Evolutionary conservation across 1,140 invertebrate genomes (phyloP).

Genomic region (Diorhabda elongata): DNA sequence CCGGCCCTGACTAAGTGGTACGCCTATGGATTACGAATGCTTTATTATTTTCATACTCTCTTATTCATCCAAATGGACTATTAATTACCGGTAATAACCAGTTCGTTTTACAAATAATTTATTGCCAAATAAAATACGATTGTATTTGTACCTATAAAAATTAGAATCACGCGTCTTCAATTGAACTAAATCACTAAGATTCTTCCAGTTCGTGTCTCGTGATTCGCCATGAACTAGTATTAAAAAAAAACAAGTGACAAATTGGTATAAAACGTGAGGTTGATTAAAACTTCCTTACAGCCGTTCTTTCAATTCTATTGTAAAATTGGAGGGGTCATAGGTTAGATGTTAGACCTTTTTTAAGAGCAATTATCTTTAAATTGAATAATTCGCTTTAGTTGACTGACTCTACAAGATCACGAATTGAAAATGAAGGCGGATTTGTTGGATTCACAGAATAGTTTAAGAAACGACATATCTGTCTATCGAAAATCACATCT

Average conservation of each 20-base stretch:
- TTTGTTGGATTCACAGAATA: too few species aligned
- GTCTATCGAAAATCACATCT: too few species aligned
- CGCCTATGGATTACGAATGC: too few species aligned
- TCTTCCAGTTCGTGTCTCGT: background rate
- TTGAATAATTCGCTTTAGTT: background rate
- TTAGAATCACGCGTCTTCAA: background rate
- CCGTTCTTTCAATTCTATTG: background rate
- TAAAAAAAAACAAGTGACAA: conserved; percentile 1
- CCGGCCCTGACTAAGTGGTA: too few species aligned
- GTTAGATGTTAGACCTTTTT: background rate
- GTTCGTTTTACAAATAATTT: too few species aligned
- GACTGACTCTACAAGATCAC: background rate
- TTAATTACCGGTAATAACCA: too few species aligned
- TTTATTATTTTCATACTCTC: too few species aligned
- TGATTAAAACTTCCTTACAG: background rate
- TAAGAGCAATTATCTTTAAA: conserved; percentile 1
- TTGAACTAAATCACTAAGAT: background rate
- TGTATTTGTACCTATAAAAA: background rate
- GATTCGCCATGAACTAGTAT: background rate
- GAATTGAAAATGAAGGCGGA: background rate
- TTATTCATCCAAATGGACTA: too few species aligned
- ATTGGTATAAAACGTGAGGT: background rate
- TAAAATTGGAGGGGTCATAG: background rate
- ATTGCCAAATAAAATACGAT: too few species aligned
- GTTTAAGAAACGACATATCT: too few species aligned